Evolutionary conservation across 2,888 invertebrate species (phyloP).

Genomic region (Cheilosia pagana): DNA sequence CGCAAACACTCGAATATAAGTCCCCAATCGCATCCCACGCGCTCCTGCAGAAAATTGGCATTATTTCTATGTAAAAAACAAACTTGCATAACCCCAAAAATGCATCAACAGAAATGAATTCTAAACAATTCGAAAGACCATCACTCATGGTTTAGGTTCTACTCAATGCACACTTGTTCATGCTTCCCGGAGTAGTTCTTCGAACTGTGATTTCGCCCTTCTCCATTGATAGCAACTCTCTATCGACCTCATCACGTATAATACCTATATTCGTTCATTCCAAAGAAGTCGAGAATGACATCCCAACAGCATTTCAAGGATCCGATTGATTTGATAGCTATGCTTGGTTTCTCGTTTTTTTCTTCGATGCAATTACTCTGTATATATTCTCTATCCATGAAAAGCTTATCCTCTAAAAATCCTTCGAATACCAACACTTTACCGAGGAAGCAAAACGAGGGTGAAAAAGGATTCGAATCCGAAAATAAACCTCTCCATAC

Average conservation of each 20-base stretch:
- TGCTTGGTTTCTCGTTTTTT: conserved; percentile 62
- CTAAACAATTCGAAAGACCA: conserved; percentile 25
- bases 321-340: conserved; percentile 63
- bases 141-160: conserved; percentile 11
- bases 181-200: not conserved
- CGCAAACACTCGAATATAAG: no score
- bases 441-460: conserved; percentile 23
- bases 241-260: conserved; percentile 10
- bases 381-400: conserved; percentile 18
- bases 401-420: conserved; percentile 56
- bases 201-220: conserved; percentile 3
- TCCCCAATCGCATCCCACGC: no score
- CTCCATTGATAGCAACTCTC: not conserved
- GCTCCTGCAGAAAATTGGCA: no score
- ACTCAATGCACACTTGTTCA: conserved; percentile 8
- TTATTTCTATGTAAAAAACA: not conserved
- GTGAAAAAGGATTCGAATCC: conserved; percentile 34
- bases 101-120: conserved; percentile 26
- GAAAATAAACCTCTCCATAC: conserved; percentile 56
- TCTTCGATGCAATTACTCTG: conserved; percentile 49
- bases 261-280: conserved; percentile 32
- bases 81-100: conserved; percentile 16
- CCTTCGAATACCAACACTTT: conserved; percentile 58
- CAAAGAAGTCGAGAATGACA: conserved; percentile 57
- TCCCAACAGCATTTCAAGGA: conserved; percentile 58